Base-by-base conservation (phyloP, 2,888 invertebrate species). In the Caenorhabditis sp. region DNA sequence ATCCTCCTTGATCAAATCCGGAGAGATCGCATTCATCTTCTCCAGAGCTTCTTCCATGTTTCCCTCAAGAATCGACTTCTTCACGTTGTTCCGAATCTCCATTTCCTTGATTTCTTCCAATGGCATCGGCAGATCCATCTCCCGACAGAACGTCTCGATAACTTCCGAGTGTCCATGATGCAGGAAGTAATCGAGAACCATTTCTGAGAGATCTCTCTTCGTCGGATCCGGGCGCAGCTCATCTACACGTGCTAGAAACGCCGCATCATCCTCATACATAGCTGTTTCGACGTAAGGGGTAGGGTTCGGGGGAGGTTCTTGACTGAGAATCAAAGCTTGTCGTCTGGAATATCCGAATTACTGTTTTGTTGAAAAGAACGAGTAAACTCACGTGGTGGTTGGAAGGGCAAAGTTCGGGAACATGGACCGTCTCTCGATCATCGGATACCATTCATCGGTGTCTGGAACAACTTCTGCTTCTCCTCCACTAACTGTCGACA, bases 131-230 rank as follows among this genome's bases (percentile, higher is more conserved):
- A 81, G 20, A 9, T 53, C 18, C 53, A 61, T 47, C 55, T 81
- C 81, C n/a, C 44, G 20, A 28, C 80, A 74, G 26, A 58, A 80
- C 20, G 70, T 68, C 8, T 74, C 65, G 11, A 64, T 26, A 20
- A 80, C 56, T 44, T 78, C 78, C 28, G 65, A 22, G 24, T 70
- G 58, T 26, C 80, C 80, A 28, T 81, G 53, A 26, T 62, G 55
- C 9, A 76, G 60, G 32, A 81, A 71, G 24, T 76, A 74, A 20
- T 81, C 81, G 20, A 81, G 67, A 0, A 61, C 67, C 8, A 74
- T 44, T n/a, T 53, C 24, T 6, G 35, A 3, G 3, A 81, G 32
- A 2, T 81, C 70, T 1, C n/a, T 5, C 15, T 37, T 22, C n/a
- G 26, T 67, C 28, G 81, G 81, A 5, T 76, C 51, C 18, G 81